Base-by-base conservation (phyloP, 2,888 invertebrate genomes). In the Dromius quadrimaculatus region DNA sequence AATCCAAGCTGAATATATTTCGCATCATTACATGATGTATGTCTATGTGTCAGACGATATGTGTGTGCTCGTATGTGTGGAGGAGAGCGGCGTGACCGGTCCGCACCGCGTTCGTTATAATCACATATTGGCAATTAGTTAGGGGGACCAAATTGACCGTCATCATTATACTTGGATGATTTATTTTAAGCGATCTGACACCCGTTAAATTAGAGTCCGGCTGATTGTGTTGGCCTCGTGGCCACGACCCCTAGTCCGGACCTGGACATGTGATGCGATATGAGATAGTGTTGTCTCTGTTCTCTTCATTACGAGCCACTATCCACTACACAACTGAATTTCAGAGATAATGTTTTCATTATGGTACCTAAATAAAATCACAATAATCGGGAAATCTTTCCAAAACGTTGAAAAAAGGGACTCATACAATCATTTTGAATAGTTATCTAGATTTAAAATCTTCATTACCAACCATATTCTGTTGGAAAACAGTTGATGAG, bases 91-190 rank as follows among this genome's bases (percentile, higher is more conserved):
- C 13, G 13, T 11, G 50, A 28, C 11, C 9, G 8, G 50, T 13
- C 28, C 50, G 13, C 20, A 11, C 78, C 76, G 75, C 78, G 81
- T 81, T 81, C 79, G 81, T 80, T 81, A 81, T 82, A 82, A 82
- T 82, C 81, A 80, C 81, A 81, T 82, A 82, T 81, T 81, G 81
- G 80, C 82, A 81, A 82, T 82, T 82, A 82, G 81, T 81, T 81
- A 79, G 81, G 79, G 36, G 80, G 80, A 80, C 81, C 80, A 81
- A 82, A 81, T 81, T 81, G 82, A 82, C 82, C 82, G 79, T 79
- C 81, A 78, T 81, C 81, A 81, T 82, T 81, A 81, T 81, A 79
- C 80, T 80, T 80, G 80, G 81, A 80, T 82, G 81, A 82, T 82
- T 82, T 82, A 82, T 82, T 81, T 80, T 80, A 79, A 81, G 78